Evolutionary conservation across 2,888 invertebrate species (phyloP), one percentile per base, ranked within the genome.

Genomic region (Linyphia triangularis): DNA sequence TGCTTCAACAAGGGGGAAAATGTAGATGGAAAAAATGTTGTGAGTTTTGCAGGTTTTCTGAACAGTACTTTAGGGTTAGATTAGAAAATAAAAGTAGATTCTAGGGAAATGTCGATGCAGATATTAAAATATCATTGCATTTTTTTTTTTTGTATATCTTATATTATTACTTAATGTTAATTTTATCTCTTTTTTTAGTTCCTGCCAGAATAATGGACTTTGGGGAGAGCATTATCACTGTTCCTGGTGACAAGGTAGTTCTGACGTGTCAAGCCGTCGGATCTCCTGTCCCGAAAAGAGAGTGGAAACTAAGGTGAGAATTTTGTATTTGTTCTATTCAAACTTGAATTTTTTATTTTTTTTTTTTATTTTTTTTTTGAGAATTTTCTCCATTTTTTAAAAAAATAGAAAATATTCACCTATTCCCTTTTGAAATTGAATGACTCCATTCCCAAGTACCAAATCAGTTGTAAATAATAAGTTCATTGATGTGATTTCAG

Each of bases 271-370:
- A 89, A 73, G 89, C 90, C 40, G 91, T 90, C 40, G 91, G 91
- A 19, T 82, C 85, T 70, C 91, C 91, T 61, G 73, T 75, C 10
- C 91, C 91, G 13, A 83, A 89, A 26, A 85, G 90, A 78, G 88
- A 89, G 30, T 91, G 91, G 91, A 89, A 90, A 43, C 67, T 90
- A 37, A 73, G 90, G 91, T 91, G 88, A 88, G 51, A n/a, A 63
- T 67, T 7, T 28, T 22, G 28, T 28, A 2, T 22, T 28, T 26
- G 37, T 24, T 75, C 16, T 43, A 43, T 43, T 16, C 2, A 43
- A 43, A 43, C 43, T 16, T 43, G 33, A 33, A 33, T 4, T 4
- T 1, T 51, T 7, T 1, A 5, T n/a, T 16, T 5, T 5, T 13
- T 10, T 51, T 51, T 2, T 51, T 40, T 40, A 40, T 16, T 1